Evolutionary conservation across 2,888 invertebrate genomes (phyloP), one percentile per base, ranked within the genome.

Genomic region (Megaustenia siamemsis): DNA sequence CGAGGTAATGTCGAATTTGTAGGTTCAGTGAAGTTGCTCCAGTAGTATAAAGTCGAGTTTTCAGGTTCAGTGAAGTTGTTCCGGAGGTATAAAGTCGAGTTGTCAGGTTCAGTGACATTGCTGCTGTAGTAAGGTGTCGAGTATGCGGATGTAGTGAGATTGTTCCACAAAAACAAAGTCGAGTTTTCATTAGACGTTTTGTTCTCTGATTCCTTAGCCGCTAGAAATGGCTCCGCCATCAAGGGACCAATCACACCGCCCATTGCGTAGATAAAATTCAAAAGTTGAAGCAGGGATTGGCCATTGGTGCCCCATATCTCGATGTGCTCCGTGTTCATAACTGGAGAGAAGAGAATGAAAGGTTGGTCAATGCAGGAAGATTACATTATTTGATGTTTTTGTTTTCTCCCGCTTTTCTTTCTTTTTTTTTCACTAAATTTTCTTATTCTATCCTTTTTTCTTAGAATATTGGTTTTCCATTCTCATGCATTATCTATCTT

Each of bases 161-260:
- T 71, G 35, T 5, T 32, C 2, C 8, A 63, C 12, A 6, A 8
- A 15, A 21, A 18, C 32, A 28, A 73, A 21, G 32, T 49, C 73
- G 32, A 8, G 49, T 73, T 49, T 73, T 49, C 49, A 73, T n/a
- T 21, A 10, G 40, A 60, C 18, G 78, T 69, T 49, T 53, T 69
- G 53, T 69, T 80, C 45, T 68, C 40, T 85, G 24, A 43, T 35
- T 79, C 53, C 18, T 69, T 85, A 38, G 86, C 83, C 2, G 90
- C 88, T 18, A 94, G 88, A 87, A 94, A 94, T 38, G 94, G 94
- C 78, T 93, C 92, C 18, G 94, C 93, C 40, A 94, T 88, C 45
- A 94, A 86, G 21, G 95, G 94, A 21, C 94, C 93, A 12, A 94
- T 86, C 81, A 94, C 93, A 12, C 94, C 94, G 6, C 94, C 95